These are phyloP conservation scores for human DNA, from an alignment of 2,113 vertebrate species.

Conservation along the genomic window DNA sequence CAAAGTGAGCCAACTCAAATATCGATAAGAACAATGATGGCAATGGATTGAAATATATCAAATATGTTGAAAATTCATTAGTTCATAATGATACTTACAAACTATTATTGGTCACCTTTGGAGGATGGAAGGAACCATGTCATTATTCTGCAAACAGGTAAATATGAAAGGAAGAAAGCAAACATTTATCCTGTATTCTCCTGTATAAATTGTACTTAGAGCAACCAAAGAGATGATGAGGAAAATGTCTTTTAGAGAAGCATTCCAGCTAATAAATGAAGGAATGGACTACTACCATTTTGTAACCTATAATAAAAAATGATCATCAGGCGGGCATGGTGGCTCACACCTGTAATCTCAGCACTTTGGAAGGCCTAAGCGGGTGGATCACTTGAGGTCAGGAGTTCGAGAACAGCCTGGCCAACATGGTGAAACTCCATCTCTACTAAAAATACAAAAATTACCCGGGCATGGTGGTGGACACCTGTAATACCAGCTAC, in stretches of 20 bases:
- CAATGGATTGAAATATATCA: conserved; percentile 17
- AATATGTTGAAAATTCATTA: background rate
- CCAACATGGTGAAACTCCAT: too few relatives aligned
- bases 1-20: background rate
- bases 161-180: conserved; percentile 50
- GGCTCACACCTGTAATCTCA: too few relatives aligned
- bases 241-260: conserved; percentile 45
- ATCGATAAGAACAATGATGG: background rate
- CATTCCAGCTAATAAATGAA: conserved; percentile 18
- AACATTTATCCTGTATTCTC: conserved; percentile 24
- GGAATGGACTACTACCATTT: background rate
- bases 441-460: too few relatives aligned
- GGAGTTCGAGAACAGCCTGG: too few relatives aligned
- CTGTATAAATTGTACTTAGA: conserved; percentile 23
- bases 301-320: conserved; percentile 16
- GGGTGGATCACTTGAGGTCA: too few relatives aligned
- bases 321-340: background rate
- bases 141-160: conserved; percentile 43
- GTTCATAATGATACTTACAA: conserved; percentile 43
- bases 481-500: too few relatives aligned
- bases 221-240: background rate
- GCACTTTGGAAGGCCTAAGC: too few relatives aligned
- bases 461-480: too few relatives aligned
- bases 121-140: conserved; percentile 10
- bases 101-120: conserved; percentile 50